Evolutionary conservation across 1,140 invertebrate genomes (phyloP).

Genomic region (Pseudomyrmex sp.): DNA sequence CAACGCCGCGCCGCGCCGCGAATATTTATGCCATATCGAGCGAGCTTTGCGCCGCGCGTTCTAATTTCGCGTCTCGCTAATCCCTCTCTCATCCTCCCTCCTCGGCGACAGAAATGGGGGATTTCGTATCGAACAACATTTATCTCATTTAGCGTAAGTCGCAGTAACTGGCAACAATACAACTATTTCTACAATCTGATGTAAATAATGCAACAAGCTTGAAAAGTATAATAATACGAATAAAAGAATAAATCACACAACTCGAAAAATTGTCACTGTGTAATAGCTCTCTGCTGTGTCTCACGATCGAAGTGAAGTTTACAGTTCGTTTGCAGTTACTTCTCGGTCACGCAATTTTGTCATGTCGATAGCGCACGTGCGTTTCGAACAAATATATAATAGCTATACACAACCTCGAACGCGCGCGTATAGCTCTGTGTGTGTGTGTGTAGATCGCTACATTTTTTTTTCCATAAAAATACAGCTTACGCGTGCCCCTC

Average conservation of each 20-base stretch:
- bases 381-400: constrained; percentile 36
- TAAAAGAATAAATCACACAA: too few species aligned
- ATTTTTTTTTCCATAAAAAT: constrained; percentile 52
- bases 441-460: constrained; percentile 28
- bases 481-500: constrained; percentile 32
- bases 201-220: too few species aligned
- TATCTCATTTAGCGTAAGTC: not conserved
- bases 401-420: constrained; percentile 16
- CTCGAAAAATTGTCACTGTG: not conserved
- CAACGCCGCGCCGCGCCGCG: not conserved
- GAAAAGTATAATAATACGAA: too few species aligned
- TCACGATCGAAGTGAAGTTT: not conserved
- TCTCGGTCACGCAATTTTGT: constrained; percentile 41
- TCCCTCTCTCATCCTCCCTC: not conserved
- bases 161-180: too few species aligned
- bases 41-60: constrained; percentile 16
- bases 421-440: too few species aligned
- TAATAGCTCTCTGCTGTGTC: not conserved
- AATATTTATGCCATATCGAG: constrained; percentile 50
- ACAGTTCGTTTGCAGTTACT: constrained; percentile 12
- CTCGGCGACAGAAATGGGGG: too few species aligned
- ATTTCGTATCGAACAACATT: not conserved
- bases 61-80: constrained; percentile 23
- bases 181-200: too few species aligned
- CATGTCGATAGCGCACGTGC: constrained; percentile 31